phyloP scores from a whole-genome alignment of 2,797 vertebrate genomes.

The Lepus oiostolus region DNA sequence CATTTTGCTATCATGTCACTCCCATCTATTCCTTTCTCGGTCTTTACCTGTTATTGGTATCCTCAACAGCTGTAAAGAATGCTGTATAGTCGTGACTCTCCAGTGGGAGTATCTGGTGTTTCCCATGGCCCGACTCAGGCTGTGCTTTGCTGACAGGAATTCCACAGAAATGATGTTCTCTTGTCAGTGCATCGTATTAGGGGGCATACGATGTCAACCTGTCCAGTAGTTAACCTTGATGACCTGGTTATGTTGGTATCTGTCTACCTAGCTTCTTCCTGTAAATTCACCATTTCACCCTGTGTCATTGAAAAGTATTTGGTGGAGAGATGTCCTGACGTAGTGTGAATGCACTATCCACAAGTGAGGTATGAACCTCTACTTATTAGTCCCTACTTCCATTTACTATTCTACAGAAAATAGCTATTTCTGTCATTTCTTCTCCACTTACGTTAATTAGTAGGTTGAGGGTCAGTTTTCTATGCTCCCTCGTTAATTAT shows the following conservation, averaged over 20 bases:
- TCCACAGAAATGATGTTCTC: background rate
- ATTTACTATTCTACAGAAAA: conserved; percentile 10
- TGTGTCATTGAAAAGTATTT: conserved; percentile 21
- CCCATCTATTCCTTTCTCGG: background rate
- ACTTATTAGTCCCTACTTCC: background rate
- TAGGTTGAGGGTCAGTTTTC: background rate
- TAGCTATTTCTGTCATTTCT: background rate
- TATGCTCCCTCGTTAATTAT: background rate
- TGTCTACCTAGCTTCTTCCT: background rate
- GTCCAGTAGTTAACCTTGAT: background rate
- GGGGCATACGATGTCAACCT: background rate
- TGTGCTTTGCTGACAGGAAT: background rate
- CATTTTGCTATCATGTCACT: conserved; percentile 38
- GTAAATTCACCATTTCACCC: background rate
- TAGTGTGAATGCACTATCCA: background rate
- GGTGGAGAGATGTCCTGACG: background rate
- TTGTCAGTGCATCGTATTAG: background rate
- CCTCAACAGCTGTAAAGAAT: background rate
- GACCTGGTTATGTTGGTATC: background rate
- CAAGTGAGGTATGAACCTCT: background rate
- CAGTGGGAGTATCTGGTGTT: background rate
- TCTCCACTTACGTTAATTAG: background rate
- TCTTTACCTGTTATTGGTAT: background rate
- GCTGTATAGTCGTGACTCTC: background rate
- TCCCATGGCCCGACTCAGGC: background rate